Evolutionary conservation across 2,888 invertebrate species (phyloP).

Genomic region (Polyommatus iphigenia): DNA sequence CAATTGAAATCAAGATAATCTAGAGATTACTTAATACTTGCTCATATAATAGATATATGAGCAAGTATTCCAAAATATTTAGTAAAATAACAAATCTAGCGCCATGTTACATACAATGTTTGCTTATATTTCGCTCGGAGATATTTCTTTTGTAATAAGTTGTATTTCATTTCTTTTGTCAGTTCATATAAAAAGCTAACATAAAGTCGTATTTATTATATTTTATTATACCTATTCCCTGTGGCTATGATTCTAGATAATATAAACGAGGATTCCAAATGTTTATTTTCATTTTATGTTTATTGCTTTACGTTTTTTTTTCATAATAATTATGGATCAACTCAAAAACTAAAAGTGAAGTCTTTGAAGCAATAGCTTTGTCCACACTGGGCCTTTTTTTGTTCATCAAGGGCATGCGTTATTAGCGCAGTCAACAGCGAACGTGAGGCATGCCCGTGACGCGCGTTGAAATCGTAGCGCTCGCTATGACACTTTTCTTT

Average conservation of each 20-base stretch:
- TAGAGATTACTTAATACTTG: too few relatives aligned
- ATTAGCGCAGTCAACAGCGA: too few relatives aligned
- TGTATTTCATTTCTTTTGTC: slow-evolving; percentile 16
- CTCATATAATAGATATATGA: too few relatives aligned
- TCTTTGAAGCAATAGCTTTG: too few relatives aligned
- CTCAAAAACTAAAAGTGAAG: too few relatives aligned
- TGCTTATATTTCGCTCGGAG: background rate
- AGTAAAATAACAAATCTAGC: background rate
- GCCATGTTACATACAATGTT: slow-evolving; percentile 20
- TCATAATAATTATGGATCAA: too few relatives aligned
- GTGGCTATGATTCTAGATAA: slow-evolving; percentile 2
- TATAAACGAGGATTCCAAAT: background rate
- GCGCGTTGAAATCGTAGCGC: too few relatives aligned
- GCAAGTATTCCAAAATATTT: background rate
- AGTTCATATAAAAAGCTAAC: slow-evolving; percentile 12
- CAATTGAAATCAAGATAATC: background rate
- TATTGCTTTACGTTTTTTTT: background rate
- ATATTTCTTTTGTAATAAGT: slow-evolving; percentile 19
- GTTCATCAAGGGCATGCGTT: too few relatives aligned
- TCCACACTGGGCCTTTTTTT: too few relatives aligned
- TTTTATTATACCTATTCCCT: slow-evolving; percentile 4
- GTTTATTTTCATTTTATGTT: background rate
- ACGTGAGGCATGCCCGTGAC: too few relatives aligned
- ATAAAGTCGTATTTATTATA: slow-evolving; percentile 5
- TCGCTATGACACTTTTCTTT: too few relatives aligned